These are phyloP conservation scores for Drosophila niveifrons DNA, from an alignment of 2,888 invertebrate genomes.

Conservation along the genomic window DNA sequence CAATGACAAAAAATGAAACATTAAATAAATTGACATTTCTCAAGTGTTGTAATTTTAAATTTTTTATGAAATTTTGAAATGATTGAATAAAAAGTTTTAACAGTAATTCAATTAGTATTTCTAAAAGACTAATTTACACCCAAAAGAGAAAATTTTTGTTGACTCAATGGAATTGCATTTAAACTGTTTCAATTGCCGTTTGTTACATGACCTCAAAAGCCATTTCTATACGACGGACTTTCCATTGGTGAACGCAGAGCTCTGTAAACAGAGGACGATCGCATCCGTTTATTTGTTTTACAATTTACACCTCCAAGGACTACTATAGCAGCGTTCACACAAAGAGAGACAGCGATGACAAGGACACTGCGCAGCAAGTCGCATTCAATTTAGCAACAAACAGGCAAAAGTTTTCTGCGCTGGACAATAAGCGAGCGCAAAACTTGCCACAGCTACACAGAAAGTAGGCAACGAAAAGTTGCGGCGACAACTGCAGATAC, in stretches of 20 bases:
- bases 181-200: constrained; percentile 10
- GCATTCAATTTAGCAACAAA: constrained; percentile 74
- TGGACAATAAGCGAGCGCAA: constrained; percentile 67
- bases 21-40: too few species aligned
- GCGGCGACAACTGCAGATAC: constrained; percentile 63
- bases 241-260: not conserved
- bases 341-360: constrained; percentile 40
- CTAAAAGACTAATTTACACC: not conserved
- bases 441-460: constrained; percentile 51
- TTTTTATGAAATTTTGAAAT: not conserved
- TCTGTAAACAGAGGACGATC: constrained; percentile 20
- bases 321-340: constrained; percentile 29
- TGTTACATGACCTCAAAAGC: constrained; percentile 13
- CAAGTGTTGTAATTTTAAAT: too few species aligned
- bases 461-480: constrained; percentile 70
- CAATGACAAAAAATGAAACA: too few species aligned
- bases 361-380: constrained; percentile 65
- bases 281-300: constrained; percentile 62
- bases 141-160: not conserved
- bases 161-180: not conserved
- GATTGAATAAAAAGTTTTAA: not conserved
- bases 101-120: not conserved
- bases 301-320: constrained; percentile 73
- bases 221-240: not conserved
- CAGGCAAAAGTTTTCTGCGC: constrained; percentile 63